phyloP scores from a whole-genome alignment of 2,797 vertebrate genomes.

The Antrozous pallidus region DNA sequence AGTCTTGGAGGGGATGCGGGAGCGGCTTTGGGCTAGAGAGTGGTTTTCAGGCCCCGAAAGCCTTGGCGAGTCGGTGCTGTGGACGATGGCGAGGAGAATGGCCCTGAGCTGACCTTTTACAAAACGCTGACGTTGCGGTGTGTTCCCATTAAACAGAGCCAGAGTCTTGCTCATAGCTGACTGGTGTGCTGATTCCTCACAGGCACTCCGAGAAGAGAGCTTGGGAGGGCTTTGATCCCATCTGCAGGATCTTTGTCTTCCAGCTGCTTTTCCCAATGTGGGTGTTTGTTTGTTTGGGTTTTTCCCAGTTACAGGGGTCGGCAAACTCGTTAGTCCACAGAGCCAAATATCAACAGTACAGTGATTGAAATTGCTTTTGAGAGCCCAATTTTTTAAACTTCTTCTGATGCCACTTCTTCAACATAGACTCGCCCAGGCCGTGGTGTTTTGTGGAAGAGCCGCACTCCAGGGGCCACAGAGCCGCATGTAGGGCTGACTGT shows the following conservation, averaged over 20 bases:
- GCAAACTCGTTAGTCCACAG: too few relatives aligned
- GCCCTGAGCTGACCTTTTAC: background rate
- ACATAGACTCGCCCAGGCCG: too few relatives aligned
- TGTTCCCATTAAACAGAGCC: background rate
- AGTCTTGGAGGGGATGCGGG: background rate
- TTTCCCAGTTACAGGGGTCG: too few relatives aligned
- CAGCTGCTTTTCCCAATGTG: background rate
- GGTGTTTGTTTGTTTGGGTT: background rate
- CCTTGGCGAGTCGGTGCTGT: background rate
- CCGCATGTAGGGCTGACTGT: too few relatives aligned
- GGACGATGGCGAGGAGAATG: background rate
- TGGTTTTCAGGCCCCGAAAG: background rate
- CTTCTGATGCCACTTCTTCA: too few relatives aligned
- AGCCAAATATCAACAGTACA: too few relatives aligned
- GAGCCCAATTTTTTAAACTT: too few relatives aligned
- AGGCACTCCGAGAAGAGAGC: background rate
- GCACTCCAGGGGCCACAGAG: too few relatives aligned
- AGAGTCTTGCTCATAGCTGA: background rate
- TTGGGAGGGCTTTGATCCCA: slow-evolving; percentile 6
- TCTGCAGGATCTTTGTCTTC: background rate
- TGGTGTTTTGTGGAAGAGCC: too few relatives aligned
- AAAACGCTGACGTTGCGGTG: background rate
- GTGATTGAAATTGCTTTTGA: too few relatives aligned
- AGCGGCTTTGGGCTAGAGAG: background rate
- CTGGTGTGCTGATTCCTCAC: background rate